Conservation (phyloP, 2,888 invertebrate genomes). For the Aspidapion aeneum region DNA sequence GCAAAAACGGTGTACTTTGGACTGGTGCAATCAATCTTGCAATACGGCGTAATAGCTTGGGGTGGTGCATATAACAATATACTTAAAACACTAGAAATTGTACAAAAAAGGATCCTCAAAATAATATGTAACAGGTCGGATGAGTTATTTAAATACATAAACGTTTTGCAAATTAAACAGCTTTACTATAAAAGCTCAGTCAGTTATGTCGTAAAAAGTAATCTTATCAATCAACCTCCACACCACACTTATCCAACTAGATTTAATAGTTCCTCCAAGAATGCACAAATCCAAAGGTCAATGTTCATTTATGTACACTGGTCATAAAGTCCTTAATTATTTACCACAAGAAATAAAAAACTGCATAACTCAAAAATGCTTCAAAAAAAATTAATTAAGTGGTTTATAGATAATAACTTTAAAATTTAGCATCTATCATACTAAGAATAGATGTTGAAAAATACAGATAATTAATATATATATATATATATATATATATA, state of each 20-base stretch:
- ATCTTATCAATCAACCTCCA: background rate
- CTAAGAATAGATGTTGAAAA: too few relatives aligned
- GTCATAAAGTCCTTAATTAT: background rate
- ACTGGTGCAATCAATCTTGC: background rate
- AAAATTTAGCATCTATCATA: too few relatives aligned
- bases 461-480: too few relatives aligned
- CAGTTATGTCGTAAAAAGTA: background rate
- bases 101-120: background rate
- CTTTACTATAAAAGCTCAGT: background rate
- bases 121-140: background rate
- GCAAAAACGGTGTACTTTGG: background rate
- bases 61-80: background rate
- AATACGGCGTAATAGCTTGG: background rate
- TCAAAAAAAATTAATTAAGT: too few relatives aligned
- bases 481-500: too few relatives aligned
- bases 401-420: too few relatives aligned
- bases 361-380: too few relatives aligned
- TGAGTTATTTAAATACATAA: background rate
- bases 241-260: background rate
- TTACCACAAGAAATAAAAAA: too few relatives aligned
- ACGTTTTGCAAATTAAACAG: background rate
- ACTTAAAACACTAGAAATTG: background rate
- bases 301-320: background rate
- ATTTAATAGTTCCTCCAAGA: background rate
- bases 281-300: background rate